Conservation (phyloP, 2,113 vertebrate species). For the Albula glossodonta region DNA sequence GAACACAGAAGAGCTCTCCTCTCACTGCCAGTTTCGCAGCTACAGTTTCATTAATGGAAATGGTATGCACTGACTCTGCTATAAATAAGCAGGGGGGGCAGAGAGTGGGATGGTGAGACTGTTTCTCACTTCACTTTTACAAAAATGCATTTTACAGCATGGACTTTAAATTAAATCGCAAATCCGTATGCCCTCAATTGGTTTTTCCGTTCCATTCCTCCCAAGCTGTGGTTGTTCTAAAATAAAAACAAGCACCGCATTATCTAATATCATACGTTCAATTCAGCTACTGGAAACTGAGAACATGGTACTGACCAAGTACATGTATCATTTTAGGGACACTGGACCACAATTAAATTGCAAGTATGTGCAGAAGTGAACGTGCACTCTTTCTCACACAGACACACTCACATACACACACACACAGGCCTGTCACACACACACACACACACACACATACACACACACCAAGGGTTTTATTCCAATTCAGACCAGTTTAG, state of each 20-base stretch:
- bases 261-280: too few relatives aligned
- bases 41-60: neutral
- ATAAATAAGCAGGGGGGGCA: conserved; percentile 4
- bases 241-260: neutral
- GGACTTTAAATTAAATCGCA: neutral
- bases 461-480: neutral
- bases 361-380: neutral
- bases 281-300: too few relatives aligned
- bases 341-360: neutral
- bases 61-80: neutral
- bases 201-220: neutral
- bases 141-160: too few relatives aligned
- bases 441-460: neutral
- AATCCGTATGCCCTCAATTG: neutral
- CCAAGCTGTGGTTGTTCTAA: neutral
- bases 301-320: too few relatives aligned
- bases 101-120: neutral
- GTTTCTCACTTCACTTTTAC: neutral
- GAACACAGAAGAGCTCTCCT: neutral
- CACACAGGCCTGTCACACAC: too few relatives aligned
- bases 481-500: too few relatives aligned
- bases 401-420: too few relatives aligned
- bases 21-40: neutral
- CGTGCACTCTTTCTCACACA: neutral
- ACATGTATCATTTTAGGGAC: too few relatives aligned